A percentile compares a stretch with the other conserved stretches of the same genome.
These are phyloP conservation scores for Sphaerophoria taeniata DNA, from an alignment of 2,888 invertebrate species.

Conservation along the genomic window DNA sequence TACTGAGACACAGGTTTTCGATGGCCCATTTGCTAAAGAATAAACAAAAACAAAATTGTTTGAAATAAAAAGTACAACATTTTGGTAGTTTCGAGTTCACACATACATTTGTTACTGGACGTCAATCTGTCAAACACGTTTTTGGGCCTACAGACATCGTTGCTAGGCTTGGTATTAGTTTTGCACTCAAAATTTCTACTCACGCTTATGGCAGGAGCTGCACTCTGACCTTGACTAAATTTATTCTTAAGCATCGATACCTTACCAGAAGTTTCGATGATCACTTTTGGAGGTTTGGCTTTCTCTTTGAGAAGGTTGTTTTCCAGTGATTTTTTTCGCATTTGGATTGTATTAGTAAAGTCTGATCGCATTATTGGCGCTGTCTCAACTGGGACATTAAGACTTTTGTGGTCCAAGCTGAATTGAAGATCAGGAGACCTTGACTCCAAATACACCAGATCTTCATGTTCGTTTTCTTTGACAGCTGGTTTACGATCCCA, in stretches of 20 bases:
- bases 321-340: constrained; percentile 82
- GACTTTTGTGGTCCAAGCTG: constrained; percentile 35
- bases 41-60: not conserved
- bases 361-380: constrained; percentile 82
- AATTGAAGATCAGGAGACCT: constrained; percentile 47
- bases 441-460: constrained; percentile 11
- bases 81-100: not conserved
- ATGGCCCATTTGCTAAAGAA: constrained; percentile 71
- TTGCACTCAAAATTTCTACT: constrained; percentile 68
- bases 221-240: constrained; percentile 76
- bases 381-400: constrained; percentile 70
- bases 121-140: constrained; percentile 77
- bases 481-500: constrained; percentile 8
- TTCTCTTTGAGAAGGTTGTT: constrained; percentile 80
- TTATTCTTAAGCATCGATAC: constrained; percentile 81
- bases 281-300: constrained; percentile 77
- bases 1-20: constrained; percentile 77
- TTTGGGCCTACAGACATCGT: constrained; percentile 76
- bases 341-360: constrained; percentile 82
- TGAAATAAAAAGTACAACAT: not conserved
- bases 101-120: constrained; percentile 77
- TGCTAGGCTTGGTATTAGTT: constrained; percentile 72
- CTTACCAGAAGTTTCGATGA: constrained; percentile 79
- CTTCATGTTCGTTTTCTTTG: constrained; percentile 1
- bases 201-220: constrained; percentile 42